Evolutionary conservation across 2,888 invertebrate genomes (phyloP).

Genomic region (Parascotia fuliginaria): DNA sequence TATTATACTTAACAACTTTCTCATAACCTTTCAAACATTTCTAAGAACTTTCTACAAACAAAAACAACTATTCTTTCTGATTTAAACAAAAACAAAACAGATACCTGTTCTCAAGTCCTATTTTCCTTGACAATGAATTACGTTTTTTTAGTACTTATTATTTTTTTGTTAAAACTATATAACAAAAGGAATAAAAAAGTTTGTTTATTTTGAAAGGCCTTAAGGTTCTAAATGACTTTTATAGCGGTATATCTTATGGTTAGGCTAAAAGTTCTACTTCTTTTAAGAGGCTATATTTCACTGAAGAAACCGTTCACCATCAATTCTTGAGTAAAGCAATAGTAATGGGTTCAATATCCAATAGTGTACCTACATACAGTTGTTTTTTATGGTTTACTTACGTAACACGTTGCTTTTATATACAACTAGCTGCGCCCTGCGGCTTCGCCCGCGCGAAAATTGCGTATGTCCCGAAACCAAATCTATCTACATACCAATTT

Average conservation of each 20-base stretch:
- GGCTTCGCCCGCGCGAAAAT: too few relatives aligned
- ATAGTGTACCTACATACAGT: too few relatives aligned
- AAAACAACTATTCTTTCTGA: neutral
- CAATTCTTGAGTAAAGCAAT: too few relatives aligned
- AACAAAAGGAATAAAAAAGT: neutral
- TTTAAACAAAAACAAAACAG: conserved; percentile 3
- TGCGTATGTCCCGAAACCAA: too few relatives aligned
- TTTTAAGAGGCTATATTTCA: too few relatives aligned
- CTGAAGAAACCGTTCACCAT: too few relatives aligned
- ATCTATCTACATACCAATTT: too few relatives aligned
- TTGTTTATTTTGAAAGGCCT: neutral
- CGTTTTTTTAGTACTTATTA: neutral
- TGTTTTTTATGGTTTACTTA: too few relatives aligned
- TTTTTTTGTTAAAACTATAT: neutral
- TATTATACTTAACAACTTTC: neutral
- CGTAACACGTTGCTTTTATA: too few relatives aligned
- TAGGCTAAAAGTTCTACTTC: neutral
- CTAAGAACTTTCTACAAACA: neutral
- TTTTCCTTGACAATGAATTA: neutral
- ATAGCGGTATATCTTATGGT: neutral
- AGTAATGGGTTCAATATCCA: too few relatives aligned
- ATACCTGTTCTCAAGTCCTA: neutral
- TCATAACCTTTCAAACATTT: neutral
- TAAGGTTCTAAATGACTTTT: neutral
- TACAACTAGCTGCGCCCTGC: too few relatives aligned